A percentile compares a stretch with the other conserved stretches of the same genome.
phyloP scores from a whole-genome alignment of 2,888 invertebrate genomes.

The Pammene aurita region DNA sequence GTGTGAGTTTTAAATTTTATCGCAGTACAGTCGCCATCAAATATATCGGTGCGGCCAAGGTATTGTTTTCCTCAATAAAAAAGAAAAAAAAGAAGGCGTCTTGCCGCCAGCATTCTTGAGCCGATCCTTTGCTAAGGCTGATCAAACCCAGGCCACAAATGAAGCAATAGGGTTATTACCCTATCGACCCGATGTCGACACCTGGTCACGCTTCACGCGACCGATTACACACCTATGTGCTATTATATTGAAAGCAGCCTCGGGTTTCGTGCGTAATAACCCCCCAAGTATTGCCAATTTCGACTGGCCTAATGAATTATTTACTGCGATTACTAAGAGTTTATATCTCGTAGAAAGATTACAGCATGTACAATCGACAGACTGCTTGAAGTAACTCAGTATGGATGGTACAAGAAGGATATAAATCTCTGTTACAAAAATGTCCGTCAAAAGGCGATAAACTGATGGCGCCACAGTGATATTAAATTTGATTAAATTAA shows the following conservation, averaged over 20 bases:
- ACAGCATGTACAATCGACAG: too few relatives aligned
- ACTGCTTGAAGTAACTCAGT: too few relatives aligned
- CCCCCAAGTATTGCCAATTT: slow-evolving; percentile 31
- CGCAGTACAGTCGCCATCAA: too few relatives aligned
- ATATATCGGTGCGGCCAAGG: too few relatives aligned
- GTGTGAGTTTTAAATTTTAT: too few relatives aligned
- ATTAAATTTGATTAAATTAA: too few relatives aligned
- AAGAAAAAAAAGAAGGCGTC: too few relatives aligned
- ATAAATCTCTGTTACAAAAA: too few relatives aligned
- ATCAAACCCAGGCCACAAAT: slow-evolving; percentile 12
- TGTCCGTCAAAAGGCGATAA: too few relatives aligned
- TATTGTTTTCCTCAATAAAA: too few relatives aligned
- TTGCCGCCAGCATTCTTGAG: not conserved
- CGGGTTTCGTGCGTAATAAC: slow-evolving; percentile 51
- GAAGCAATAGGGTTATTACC: slow-evolving; percentile 38
- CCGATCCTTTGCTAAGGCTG: not conserved
- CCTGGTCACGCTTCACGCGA: slow-evolving; percentile 60
- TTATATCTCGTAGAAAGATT: not conserved
- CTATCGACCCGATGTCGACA: slow-evolving; percentile 54
- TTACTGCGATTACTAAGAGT: not conserved
- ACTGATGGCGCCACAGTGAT: too few relatives aligned
- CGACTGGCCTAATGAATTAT: slow-evolving; percentile 23
- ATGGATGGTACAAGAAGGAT: too few relatives aligned
- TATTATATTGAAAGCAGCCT: slow-evolving; percentile 68
- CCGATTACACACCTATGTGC: slow-evolving; percentile 47